A percentile compares a stretch with the other conserved stretches of the same genome.
Evolutionary conservation across 1,140 invertebrate genomes (phyloP).

Genomic region (Bombus pascuorum): DNA sequence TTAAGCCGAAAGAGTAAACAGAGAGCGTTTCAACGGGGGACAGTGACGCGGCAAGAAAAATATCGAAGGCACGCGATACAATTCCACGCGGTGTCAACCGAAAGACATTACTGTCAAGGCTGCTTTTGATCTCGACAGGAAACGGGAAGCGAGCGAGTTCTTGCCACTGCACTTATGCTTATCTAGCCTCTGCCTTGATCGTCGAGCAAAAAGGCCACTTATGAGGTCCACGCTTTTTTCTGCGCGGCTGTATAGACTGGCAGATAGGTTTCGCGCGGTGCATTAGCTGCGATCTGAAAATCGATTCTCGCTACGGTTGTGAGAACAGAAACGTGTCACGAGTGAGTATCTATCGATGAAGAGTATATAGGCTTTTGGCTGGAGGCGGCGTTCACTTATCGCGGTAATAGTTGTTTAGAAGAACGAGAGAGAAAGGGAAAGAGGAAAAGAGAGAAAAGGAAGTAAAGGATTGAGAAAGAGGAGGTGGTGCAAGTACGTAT

Average conservation of each 20-base stretch:
- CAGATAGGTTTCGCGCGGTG: constrained; percentile 11
- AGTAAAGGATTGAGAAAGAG: not conserved
- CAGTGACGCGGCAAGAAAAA: not conserved
- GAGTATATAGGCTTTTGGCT: constrained; percentile 1
- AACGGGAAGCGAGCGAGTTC: not conserved
- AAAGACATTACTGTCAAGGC: not conserved
- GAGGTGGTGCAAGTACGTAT: not conserved
- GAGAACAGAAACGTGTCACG: constrained; percentile 49
- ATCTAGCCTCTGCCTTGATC: constrained; percentile 12
- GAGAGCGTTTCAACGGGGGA: too few relatives aligned
- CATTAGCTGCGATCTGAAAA: constrained; percentile 27
- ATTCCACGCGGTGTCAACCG: not conserved
- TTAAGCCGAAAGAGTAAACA: not conserved
- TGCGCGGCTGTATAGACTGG: too few relatives aligned
- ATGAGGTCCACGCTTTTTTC: not conserved
- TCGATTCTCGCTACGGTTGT: not conserved
- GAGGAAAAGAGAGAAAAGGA: not conserved
- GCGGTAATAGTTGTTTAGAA: constrained; percentile 44
- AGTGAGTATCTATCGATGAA: constrained; percentile 16
- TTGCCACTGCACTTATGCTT: constrained; percentile 36
- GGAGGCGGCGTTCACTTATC: constrained; percentile 45
- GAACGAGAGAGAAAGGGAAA: constrained; percentile 20
- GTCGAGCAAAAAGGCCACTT: constrained; percentile 1
- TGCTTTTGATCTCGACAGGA: constrained; percentile 19
- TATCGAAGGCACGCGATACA: not conserved